phyloP scores from a whole-genome alignment of 2,888 invertebrate genomes.

The Amphipyra berbera region DNA sequence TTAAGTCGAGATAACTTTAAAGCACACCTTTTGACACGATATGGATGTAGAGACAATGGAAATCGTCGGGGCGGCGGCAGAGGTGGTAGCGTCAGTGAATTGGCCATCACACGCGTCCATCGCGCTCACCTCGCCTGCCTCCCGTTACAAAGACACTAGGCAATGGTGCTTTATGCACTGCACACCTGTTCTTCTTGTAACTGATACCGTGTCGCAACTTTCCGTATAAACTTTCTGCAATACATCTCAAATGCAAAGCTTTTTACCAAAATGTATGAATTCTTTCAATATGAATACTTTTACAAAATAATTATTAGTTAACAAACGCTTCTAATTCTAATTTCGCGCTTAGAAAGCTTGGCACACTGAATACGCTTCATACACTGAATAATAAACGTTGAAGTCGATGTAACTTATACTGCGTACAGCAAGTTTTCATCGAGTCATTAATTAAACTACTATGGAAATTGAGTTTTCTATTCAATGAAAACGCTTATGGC shows the following conservation, averaged over 20 bases:
- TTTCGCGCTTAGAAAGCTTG: constrained; percentile 9
- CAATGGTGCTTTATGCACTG: constrained; percentile 59
- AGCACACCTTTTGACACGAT: constrained; percentile 81
- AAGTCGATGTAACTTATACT: constrained; percentile 4
- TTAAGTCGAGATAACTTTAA: neutral
- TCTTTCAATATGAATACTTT: neutral
- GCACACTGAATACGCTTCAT: constrained; percentile 20
- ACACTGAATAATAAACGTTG: constrained; percentile 13
- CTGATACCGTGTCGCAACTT: constrained; percentile 25
- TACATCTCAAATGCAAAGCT: constrained; percentile 27
- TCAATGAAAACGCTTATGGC: constrained; percentile 17
- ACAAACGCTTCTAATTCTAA: too few species aligned
- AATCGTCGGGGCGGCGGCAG: constrained; percentile 80
- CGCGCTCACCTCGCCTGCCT: constrained; percentile 68
- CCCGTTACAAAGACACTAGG: constrained; percentile 60
- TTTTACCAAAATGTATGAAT: neutral
- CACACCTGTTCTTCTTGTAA: constrained; percentile 54
- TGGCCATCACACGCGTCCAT: constrained; percentile 87
- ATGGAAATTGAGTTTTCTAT: constrained; percentile 8
- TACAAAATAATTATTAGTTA: too few species aligned
- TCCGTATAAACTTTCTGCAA: constrained; percentile 12
- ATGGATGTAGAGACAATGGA: constrained; percentile 80
- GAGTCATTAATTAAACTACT: constrained; percentile 5
- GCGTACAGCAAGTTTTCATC: neutral
- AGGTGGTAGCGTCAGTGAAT: constrained; percentile 83